Evolutionary conservation across 2,797 vertebrate genomes (phyloP).

Genomic region (Brachymystax lenok): DNA sequence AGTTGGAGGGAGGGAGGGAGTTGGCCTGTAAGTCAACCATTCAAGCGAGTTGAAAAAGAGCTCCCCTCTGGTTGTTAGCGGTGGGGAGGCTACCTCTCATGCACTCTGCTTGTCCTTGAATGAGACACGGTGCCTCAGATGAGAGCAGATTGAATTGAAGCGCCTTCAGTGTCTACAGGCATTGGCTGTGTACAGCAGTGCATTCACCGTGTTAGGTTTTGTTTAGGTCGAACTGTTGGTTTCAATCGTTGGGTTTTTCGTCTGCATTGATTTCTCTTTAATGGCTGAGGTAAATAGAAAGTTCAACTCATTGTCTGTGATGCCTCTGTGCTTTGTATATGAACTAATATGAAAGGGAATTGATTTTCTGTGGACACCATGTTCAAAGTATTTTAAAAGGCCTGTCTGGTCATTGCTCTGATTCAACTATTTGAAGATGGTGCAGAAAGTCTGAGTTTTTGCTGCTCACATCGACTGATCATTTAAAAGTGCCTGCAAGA

Average conservation of each 20-base stretch:
- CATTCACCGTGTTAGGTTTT: neutral
- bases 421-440: too few relatives aligned
- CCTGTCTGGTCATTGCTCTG: too few relatives aligned
- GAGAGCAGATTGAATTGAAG: neutral
- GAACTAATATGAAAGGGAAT: too few relatives aligned
- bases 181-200: neutral
- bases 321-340: neutral
- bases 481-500: neutral
- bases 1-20: neutral
- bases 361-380: too few relatives aligned
- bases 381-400: too few relatives aligned
- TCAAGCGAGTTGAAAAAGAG: slow-evolving; percentile 25
- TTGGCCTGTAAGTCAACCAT: neutral
- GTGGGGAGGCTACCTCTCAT: neutral
- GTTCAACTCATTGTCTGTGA: neutral
- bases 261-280: neutral
- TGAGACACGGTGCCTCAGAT: neutral
- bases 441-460: too few relatives aligned
- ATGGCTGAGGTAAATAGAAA: neutral
- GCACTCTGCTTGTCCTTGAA: neutral
- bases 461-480: too few relatives aligned
- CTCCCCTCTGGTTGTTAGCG: neutral
- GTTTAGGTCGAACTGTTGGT: neutral
- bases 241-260: neutral
- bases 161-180: neutral